Evolutionary conservation across 2,888 invertebrate genomes (phyloP).

Genomic region (Drepana falcataria): DNA sequence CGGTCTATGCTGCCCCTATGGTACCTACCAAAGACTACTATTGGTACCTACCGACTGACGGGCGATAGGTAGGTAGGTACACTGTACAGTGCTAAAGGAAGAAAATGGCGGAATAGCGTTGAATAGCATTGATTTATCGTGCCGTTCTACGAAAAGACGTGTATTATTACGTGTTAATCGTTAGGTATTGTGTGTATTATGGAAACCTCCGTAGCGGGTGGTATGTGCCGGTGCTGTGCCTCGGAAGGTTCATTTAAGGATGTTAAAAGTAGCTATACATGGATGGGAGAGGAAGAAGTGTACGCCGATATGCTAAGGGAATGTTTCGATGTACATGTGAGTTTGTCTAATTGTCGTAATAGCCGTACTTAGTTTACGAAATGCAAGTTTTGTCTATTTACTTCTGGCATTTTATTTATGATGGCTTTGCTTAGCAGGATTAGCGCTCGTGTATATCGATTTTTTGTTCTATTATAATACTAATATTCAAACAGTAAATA

Average conservation of each 20-base stretch:
- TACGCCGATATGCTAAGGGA: slow-evolving; percentile 66
- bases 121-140: slow-evolving; percentile 1
- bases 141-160: no score
- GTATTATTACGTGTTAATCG: slow-evolving; percentile 26
- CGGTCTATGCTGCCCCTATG: no score
- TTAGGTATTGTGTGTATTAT: slow-evolving; percentile 30
- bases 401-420: no score
- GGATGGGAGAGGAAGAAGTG: slow-evolving; percentile 69
- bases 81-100: not conserved
- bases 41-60: no score
- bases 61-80: no score
- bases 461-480: no score
- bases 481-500: no score
- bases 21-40: no score
- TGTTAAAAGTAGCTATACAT: slow-evolving; percentile 52
- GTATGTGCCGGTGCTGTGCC: slow-evolving; percentile 70
- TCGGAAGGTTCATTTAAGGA: slow-evolving; percentile 66
- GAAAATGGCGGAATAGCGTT: slow-evolving; percentile 55
- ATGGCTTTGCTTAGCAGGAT: no score
- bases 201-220: slow-evolving; percentile 45
- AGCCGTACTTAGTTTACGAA: no score
- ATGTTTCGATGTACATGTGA: slow-evolving; percentile 65
- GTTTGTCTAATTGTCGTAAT: slow-evolving; percentile 17
- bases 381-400: no score
- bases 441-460: no score